Evolutionary conservation across 1,140 invertebrate genomes (phyloP).

Genomic region (Aphaenogaster ashmeadi): DNA sequence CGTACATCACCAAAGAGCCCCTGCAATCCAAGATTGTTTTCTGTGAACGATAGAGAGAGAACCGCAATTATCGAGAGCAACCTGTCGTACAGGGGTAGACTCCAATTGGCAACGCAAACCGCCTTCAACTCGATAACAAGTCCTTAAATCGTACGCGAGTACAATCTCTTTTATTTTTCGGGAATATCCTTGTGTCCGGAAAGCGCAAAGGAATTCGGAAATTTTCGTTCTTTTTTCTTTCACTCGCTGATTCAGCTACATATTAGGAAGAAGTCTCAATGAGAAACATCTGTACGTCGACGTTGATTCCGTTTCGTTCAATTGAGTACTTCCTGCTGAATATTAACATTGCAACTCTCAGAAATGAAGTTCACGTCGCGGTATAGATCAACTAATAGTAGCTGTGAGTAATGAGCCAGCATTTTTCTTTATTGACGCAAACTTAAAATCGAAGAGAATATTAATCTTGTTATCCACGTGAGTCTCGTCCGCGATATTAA

Average conservation of each 20-base stretch:
- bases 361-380: slow-evolving; percentile 10
- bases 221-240: not conserved
- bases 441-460: not conserved
- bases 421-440: not conserved
- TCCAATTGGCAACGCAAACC: not conserved
- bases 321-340: slow-evolving; percentile 52
- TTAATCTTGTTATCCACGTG: not conserved
- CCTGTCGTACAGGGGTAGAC: not conserved
- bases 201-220: not conserved
- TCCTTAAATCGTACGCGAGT: not conserved
- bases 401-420: not conserved
- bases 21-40: slow-evolving; percentile 72
- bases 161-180: not conserved
- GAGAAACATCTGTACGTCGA: slow-evolving; percentile 11
- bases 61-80: not conserved
- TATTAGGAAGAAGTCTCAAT: slow-evolving; percentile 42
- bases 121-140: not conserved
- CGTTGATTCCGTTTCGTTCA: slow-evolving; percentile 51
- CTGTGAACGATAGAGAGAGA: not conserved
- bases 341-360: slow-evolving; percentile 48
- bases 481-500: not conserved
- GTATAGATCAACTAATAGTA: not conserved
- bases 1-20: slow-evolving; percentile 92
- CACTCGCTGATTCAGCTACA: not conserved
- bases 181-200: not conserved